Conservation (phyloP, 2,888 invertebrate genomes). For the Apodemia zela region DNA sequence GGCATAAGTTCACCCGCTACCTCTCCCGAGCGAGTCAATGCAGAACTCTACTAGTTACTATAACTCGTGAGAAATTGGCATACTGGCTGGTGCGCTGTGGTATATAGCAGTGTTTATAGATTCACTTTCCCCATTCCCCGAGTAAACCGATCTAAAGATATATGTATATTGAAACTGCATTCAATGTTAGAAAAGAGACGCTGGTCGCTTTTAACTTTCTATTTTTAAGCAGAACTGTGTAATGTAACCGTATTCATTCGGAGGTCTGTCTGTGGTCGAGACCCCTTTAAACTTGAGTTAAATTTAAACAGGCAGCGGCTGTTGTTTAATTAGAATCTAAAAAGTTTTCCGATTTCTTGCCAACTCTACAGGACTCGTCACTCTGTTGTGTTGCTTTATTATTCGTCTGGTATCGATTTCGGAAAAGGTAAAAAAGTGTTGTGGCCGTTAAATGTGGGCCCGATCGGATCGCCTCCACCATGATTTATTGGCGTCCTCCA, state of each 20-base stretch:
- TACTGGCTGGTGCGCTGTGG: no score
- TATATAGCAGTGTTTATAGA: no score
- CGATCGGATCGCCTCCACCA: conserved; percentile 44
- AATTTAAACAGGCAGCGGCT: background rate
- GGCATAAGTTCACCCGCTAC: no score
- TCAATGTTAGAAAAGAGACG: no score
- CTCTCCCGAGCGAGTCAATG: no score
- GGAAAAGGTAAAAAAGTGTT: conserved; percentile 34
- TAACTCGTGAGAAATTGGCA: no score
- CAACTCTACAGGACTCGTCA: conserved; percentile 28
- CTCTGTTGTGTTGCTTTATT: conserved; percentile 38
- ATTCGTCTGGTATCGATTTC: conserved; percentile 50
- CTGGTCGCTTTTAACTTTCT: background rate
- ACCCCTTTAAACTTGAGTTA: background rate
- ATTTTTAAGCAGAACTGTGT: background rate
- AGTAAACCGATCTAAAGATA: no score
- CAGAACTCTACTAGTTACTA: no score
- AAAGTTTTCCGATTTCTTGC: conserved; percentile 20
- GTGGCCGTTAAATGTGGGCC: conserved; percentile 40
- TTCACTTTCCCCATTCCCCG: no score
- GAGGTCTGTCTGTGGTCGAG: background rate
- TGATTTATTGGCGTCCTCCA: conserved; percentile 33
- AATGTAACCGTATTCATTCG: background rate
- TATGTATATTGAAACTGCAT: no score
- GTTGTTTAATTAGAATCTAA: conserved; percentile 16